Evolutionary conservation across 2,113 vertebrate species (phyloP), one percentile per base, ranked within the genome.

Genomic region (Aldabrachelys gigantea): DNA sequence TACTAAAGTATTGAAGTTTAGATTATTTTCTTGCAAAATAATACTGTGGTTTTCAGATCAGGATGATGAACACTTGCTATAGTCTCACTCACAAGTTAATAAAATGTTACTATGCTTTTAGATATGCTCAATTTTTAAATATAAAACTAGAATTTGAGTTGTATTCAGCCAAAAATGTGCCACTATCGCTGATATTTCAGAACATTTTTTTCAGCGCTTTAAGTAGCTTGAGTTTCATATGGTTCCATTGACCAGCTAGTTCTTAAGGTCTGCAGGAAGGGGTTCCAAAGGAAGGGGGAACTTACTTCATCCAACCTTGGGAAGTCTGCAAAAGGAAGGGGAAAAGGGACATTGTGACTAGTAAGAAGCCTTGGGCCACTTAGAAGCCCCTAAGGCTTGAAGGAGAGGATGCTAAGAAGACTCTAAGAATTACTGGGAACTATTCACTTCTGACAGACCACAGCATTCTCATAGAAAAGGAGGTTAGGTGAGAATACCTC

Each of bases 241-340:
- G 21, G 3, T 16, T 2, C 1, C 31, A 22, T 25, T 79, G 44
- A 3, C n/a, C 6, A 49, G 1, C 2, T 56, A n/a, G 44, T 7
- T 24, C 10, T 13, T 2, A 10, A 19, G 1, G 1, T 1, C 2
- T 1, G 4, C 0, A 27, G 38, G 24, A 31, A 1, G 6, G 56
- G 52, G 5, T 2, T 0, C 31, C 22, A 22, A 22, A 54, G 53
- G 53, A 25, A 50, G 22, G 1, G 6, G 50, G 56, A n/a, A 4
- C 56, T 29, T 5, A 1, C 11, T 16, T 3, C n/a, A 57, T 57
- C 56, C 56, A 27, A 59, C 57, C 57, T 59, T 59, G 25, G 5
- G 57, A 59, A 65, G 31, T 65, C 31, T 65, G 14, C 62, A 65
- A 65, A 14, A 65, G 62, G 62, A 65, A 65, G 31, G 10, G 57